phyloP scores from a whole-genome alignment of 35 echinoderm and acorn worm species.

The Apostichopus parvimensis region DNA sequence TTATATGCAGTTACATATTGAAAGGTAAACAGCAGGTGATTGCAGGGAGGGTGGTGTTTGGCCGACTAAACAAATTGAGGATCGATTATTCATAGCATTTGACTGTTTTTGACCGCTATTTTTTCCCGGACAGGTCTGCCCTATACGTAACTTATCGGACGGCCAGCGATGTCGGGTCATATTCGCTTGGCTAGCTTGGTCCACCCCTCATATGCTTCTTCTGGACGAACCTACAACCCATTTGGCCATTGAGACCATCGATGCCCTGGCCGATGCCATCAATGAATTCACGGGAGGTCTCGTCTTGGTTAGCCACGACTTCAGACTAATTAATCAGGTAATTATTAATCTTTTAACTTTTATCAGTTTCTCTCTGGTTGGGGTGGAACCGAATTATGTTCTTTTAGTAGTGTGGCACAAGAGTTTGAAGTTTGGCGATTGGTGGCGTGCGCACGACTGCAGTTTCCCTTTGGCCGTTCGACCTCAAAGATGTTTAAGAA shows the following conservation, averaged over 20 bases:
- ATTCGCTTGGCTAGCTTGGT: conserved; percentile 89
- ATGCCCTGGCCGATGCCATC: conserved; percentile 96
- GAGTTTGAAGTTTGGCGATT: too few relatives aligned
- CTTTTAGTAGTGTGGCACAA: too few relatives aligned
- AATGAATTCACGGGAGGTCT: conserved; percentile 91
- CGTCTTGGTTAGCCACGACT: conserved; percentile 98
- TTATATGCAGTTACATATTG: conserved; percentile 73
- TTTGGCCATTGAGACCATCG: conserved; percentile 98
- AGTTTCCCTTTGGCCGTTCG: too few relatives aligned
- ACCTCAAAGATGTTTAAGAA: too few relatives aligned
- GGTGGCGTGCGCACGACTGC: too few relatives aligned
- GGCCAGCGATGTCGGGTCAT: conserved; percentile 93
- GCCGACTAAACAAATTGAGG: background rate
- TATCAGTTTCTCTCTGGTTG: too few relatives aligned
- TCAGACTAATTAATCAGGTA: conserved; percentile 98
- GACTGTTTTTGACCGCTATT: background rate
- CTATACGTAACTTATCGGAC: conserved; percentile 92
- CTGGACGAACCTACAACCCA: conserved; percentile 99
- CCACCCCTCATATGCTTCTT: conserved; percentile 79
- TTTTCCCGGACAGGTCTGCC: conserved; percentile 67
- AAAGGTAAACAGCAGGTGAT: conserved; percentile 95
- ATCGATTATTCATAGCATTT: background rate
- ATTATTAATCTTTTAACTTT: background rate
- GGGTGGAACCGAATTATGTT: too few relatives aligned
- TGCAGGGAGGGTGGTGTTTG: background rate